Conservation (phyloP, 92 coral and sea anemone genomes). For the Pocillopora meandrina region DNA sequence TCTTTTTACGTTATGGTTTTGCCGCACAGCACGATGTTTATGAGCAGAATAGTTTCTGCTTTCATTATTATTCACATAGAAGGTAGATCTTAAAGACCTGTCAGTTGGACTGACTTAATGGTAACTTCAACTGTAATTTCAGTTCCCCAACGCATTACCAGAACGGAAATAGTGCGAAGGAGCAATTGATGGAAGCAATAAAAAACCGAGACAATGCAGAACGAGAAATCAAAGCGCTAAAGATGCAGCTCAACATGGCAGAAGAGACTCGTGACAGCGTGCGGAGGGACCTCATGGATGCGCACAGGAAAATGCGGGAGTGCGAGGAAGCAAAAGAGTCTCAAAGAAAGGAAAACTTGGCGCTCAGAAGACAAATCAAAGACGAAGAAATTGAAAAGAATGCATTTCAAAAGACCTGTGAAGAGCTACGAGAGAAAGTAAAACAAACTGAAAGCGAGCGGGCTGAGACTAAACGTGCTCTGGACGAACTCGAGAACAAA, state of each 20-base stretch:
- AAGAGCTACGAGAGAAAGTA: conserved; percentile 75
- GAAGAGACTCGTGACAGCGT: conserved; percentile 84
- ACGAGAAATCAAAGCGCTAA: conserved; percentile 80
- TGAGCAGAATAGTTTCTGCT: no score
- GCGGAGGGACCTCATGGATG: conserved; percentile 81
- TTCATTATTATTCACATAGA: no score
- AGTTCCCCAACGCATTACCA: conserved; percentile 22
- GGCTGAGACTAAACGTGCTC: conserved; percentile 55
- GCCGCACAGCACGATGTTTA: no score
- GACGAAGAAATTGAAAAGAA: conserved; percentile 75
- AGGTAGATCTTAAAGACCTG: no score
- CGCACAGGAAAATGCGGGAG: conserved; percentile 79
- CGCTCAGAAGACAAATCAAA: conserved; percentile 64
- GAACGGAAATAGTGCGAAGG: conserved; percentile 49
- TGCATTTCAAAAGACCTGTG: conserved; percentile 71
- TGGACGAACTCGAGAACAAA: conserved; percentile 71
- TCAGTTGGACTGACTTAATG: not conserved
- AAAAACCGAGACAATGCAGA: conserved; percentile 79
- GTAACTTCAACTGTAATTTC: not conserved
- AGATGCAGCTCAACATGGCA: conserved; percentile 84
- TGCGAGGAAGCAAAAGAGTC: conserved; percentile 69
- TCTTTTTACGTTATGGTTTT: not conserved
- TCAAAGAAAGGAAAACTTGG: conserved; percentile 75
- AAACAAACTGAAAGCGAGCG: conserved; percentile 73
- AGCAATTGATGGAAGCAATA: conserved; percentile 71